A percentile compares a stretch with the other conserved stretches of the same genome.
Evolutionary conservation across 2,888 invertebrate genomes (phyloP).

Genomic region (Drosophila paracracens): DNA sequence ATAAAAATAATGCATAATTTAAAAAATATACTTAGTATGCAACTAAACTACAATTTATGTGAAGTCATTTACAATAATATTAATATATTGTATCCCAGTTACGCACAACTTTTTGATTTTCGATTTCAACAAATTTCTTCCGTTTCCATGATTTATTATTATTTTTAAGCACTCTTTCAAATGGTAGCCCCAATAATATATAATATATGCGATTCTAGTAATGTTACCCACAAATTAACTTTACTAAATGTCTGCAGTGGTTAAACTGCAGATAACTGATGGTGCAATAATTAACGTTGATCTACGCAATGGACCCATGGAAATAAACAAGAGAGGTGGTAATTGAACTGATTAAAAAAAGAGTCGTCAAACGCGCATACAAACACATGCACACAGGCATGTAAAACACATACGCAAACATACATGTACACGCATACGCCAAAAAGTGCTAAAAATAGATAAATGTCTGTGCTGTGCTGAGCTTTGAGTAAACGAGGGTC

Average conservation of each 20-base stretch:
- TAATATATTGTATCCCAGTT: neutral
- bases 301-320: constrained; percentile 22
- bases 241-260: neutral
- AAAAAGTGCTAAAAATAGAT: constrained; percentile 69
- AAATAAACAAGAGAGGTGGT: constrained; percentile 45
- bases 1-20: neutral
- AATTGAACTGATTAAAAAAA: constrained; percentile 35
- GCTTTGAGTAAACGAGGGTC: constrained; percentile 53
- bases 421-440: constrained; percentile 18
- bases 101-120: no score
- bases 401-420: neutral
- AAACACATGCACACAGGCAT: neutral
- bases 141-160: no score
- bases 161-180: neutral
- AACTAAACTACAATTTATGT: neutral
- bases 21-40: neutral
- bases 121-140: no score
- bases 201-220: neutral
- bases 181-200: neutral
- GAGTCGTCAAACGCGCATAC: neutral
- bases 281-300: constrained; percentile 34
- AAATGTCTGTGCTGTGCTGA: constrained; percentile 32
- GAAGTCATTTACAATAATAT: neutral
- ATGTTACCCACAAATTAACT: neutral
- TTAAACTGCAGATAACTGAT: neutral